These are phyloP conservation scores for Serrognathus titanus DNA, from an alignment of 2,888 invertebrate genomes.

Conservation along the genomic window DNA sequence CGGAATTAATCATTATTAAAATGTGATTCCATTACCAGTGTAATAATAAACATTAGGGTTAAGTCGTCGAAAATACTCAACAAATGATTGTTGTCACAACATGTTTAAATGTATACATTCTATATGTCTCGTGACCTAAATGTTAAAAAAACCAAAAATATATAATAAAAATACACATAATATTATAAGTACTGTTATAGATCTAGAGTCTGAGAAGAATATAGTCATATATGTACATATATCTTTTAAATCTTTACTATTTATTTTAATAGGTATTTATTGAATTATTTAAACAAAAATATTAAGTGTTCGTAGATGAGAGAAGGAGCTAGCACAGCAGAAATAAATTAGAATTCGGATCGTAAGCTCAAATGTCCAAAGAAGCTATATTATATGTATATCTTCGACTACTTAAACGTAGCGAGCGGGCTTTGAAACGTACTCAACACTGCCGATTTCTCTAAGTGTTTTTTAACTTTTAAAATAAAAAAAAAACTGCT, in stretches of 20 bases:
- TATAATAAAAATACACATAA: conserved; percentile 27
- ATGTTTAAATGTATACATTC: conserved; percentile 23
- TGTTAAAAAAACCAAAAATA: conserved; percentile 22
- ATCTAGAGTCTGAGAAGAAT: conserved; percentile 30
- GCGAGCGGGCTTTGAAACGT: conserved; percentile 41
- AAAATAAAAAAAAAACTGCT: conserved; percentile 12
- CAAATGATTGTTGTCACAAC: conserved; percentile 20
- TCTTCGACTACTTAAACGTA: conserved; percentile 26
- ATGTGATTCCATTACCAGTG: conserved; percentile 35
- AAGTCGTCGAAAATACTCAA: conserved; percentile 21
- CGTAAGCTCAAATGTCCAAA: conserved; percentile 38
- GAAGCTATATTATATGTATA: conserved; percentile 23
- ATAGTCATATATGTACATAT: conserved; percentile 32
- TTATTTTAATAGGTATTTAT: conserved; percentile 26
- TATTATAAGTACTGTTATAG: conserved; percentile 39
- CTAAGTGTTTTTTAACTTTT: conserved; percentile 31
- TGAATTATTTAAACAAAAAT: conserved; percentile 12
- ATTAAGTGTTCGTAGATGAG: conserved; percentile 1
- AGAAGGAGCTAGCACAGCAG: too few species aligned
- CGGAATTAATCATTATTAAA: conserved; percentile 19
- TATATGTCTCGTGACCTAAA: conserved; percentile 31
- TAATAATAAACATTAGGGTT: conserved; percentile 14
- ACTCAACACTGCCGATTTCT: conserved; percentile 46
- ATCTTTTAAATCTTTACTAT: conserved; percentile 27
- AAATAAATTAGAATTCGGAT: conserved; percentile 2